Percentiles rank a stretch among this genome's conserved stretches.
Evolutionary conservation across 2,113 vertebrate species (phyloP).

Genomic region (Poecilia latipinna): DNA sequence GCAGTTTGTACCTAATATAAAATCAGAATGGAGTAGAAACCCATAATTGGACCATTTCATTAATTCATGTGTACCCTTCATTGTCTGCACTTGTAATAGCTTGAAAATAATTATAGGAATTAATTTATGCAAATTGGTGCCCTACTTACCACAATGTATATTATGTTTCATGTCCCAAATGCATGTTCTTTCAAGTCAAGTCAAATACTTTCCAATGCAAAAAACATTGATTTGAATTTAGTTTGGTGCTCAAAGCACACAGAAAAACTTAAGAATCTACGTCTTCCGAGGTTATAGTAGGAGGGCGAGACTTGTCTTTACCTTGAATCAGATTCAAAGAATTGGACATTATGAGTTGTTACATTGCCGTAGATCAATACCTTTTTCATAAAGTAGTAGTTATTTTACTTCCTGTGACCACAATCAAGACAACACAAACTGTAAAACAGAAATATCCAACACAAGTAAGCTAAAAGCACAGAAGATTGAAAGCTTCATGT

Average conservation of each 20-base stretch:
- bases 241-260: not conserved
- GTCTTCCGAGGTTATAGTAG: not conserved
- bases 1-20: not conserved
- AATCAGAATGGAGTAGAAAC: not conserved
- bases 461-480: not conserved
- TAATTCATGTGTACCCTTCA: not conserved
- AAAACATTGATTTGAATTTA: not conserved
- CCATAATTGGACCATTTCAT: not conserved
- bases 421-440: not conserved
- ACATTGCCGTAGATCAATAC: not conserved
- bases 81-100: not conserved
- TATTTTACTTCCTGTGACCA: not conserved
- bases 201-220: not conserved
- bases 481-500: not conserved
- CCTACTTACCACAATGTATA: not conserved
- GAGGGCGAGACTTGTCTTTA: not conserved
- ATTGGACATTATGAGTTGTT: not conserved
- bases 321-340: not conserved
- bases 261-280: not conserved
- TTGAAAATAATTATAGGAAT: not conserved
- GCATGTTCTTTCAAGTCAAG: not conserved
- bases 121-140: slow-evolving; percentile 1
- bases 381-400: not conserved
- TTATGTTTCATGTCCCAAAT: not conserved
- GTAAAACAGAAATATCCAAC: not conserved